Conservation (phyloP, 2,797 vertebrate genomes). For the Streptopelia turtur region DNA sequence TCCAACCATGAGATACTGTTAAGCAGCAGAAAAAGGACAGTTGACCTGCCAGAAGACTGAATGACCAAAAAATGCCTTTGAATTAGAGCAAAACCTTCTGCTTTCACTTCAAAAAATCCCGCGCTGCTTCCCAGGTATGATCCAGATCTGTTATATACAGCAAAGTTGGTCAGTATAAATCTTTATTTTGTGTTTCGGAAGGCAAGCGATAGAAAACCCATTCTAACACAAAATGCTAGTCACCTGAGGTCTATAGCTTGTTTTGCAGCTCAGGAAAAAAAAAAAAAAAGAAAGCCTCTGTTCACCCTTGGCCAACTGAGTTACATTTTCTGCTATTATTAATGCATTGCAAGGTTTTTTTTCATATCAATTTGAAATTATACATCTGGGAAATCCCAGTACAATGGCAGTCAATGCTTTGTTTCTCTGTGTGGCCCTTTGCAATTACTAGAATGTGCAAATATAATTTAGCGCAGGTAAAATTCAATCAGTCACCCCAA, state of each 20-base stretch:
- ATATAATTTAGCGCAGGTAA: conserved; percentile 87
- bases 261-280: conserved; percentile 73
- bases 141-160: conserved; percentile 30
- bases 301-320: conserved; percentile 74
- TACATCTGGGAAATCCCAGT: conserved; percentile 86
- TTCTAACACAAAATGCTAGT: conserved; percentile 79
- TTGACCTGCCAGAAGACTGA: conserved; percentile 2
- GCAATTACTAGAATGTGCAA: conserved; percentile 87
- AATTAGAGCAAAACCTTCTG: conserved; percentile 40
- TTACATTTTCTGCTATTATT: conserved; percentile 82
- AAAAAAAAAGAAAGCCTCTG: conserved; percentile 56
- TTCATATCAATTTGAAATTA: conserved; percentile 89
- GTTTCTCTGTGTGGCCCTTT: conserved; percentile 84
- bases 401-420: conserved; percentile 82
- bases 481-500: conserved; percentile 86
- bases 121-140: conserved; percentile 20
- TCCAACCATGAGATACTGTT: not conserved
- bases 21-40: conserved; percentile 31
- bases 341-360: conserved; percentile 80
- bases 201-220: conserved; percentile 75
- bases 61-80: conserved; percentile 35
- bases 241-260: conserved; percentile 81
- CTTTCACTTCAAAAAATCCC: not conserved
- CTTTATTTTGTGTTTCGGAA: conserved; percentile 77
- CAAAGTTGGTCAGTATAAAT: conserved; percentile 69